Evolutionary conservation across 2,113 vertebrate species (phyloP).

Genomic region (Vulpes vulpes): DNA sequence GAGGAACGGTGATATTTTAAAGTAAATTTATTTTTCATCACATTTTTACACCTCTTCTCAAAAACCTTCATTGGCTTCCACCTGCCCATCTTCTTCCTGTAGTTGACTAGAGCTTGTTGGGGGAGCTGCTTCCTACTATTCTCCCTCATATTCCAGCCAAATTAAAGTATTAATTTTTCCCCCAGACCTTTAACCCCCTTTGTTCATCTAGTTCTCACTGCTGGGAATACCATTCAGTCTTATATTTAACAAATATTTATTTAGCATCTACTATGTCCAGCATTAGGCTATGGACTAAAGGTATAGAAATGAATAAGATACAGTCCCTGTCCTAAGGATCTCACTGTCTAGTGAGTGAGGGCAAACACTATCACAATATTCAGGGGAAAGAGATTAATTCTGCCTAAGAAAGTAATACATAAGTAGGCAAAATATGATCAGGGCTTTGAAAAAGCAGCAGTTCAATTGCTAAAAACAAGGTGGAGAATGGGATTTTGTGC

Average conservation of each 20-base stretch:
- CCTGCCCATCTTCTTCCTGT: not conserved
- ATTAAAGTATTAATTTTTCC: not conserved
- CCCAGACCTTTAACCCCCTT: conserved; percentile 26
- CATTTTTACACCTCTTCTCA: not conserved
- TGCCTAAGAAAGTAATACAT: conserved; percentile 1
- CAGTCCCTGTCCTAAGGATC: not conserved
- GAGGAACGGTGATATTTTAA: not conserved
- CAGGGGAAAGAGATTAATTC: conserved; percentile 5
- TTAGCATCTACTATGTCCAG: not conserved
- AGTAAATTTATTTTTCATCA: conserved; percentile 37
- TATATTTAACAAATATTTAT: not conserved
- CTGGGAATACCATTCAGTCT: not conserved
- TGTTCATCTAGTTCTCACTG: conserved; percentile 4
- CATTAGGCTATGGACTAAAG: not conserved
- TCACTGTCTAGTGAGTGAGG: not conserved
- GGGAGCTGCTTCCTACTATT: not conserved
- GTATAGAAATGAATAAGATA: not conserved
- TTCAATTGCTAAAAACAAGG: not conserved
- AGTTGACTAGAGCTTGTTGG: not conserved
- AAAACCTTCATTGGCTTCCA: conserved; percentile 9
- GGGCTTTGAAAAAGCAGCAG: conserved; percentile 8
- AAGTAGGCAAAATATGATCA: conserved; percentile 31
- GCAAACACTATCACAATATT: not conserved
- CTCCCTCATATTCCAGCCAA: not conserved
- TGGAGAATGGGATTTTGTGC: not conserved